Base-by-base conservation (phyloP, 2,888 invertebrate species). In the Sminthurides aquaticus region DNA sequence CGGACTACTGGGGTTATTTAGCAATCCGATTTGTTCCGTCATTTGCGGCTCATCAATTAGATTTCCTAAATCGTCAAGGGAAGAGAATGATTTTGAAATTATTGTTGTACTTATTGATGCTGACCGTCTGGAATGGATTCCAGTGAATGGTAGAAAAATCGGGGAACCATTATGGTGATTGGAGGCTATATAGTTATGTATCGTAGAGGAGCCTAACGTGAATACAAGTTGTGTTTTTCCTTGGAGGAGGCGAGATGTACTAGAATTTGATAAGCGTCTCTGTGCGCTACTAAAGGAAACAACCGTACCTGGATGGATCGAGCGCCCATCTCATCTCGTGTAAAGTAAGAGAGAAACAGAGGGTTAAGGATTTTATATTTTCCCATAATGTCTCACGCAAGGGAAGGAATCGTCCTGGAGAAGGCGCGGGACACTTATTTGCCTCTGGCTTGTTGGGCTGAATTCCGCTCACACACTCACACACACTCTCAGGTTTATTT, bases 11-110 rank as follows among this genome's bases (percentile, higher is more conserved):
- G 64, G 64, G 55, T 64, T 64, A 24, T 64, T 57, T 24, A 64
- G 64, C 29, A 64, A 52, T 22, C 64, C 64, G 43, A 64, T 64
- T 59, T 64, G 64, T 28, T 64, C 64, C 64, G 64, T 64, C 64
- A 64, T 64, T 64, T 59, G 58, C 49, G 58, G 54, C 52, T 64
- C 59, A 28, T 64, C 64, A 52, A 64, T 52, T 18, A 55, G 58
- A 24, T 52, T 29, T 52, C 64, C 64, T 64, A 34, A 20, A 54
- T 64, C 18, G 52, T 5, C 52, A 52, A 20, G 52, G 15, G 20
- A 20, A 15, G 18, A 43, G 11, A 43, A n/a, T n/a, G n/a, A n/a
- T n/a, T n/a, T n/a, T n/a, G n/a, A n/a, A n/a, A n/a, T n/a, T n/a
- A n/a, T n/a, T n/a, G n/a, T n/a, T n/a, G n/a, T n/a, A n/a, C n/a